Base-by-base conservation (phyloP, 2,888 invertebrate genomes). In the Tenthredo notha region DNA sequence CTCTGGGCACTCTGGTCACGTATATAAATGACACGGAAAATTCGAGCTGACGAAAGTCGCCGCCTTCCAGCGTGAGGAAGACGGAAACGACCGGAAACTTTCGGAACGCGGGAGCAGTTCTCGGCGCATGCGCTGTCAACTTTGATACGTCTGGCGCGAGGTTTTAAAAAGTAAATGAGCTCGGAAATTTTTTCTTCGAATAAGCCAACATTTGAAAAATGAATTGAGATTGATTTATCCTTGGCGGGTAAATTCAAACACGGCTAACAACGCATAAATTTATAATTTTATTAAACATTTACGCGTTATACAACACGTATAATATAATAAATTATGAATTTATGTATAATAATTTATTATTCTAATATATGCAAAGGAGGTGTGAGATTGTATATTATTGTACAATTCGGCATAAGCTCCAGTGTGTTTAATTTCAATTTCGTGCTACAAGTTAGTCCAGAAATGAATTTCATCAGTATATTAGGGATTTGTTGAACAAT, bases 241-340 rank as follows among this genome's bases (percentile, higher is more conserved):
- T 37, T 7, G 37, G 37, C 1, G 37, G 37, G 37, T 37, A 37
- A 37, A 37, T 40, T 72, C 40, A 72, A 72, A 72, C n/a, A 37
- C 7, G 6, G 18, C 40, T 37, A 40, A 40, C 10, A 72, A 72
- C n/a, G n/a, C n/a, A 72, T 40, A 5, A 18, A n/a, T 72, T 40
- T 4, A 65, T 72, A n/a, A 7, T 21, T 40, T 72, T 72, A 72
- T 74, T 74, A 43, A 43, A 12, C 21, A 40, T 43, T 43, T 43
- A n/a, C n/a, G 67, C 67, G 18, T 18, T 67, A 33, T 15, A 7
- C 18, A 5, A 33, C 33, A 67, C 67, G 18, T 67, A 67, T 33
- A 43, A 43, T 21, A 77, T 50, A 33, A 77, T 18, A 77, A 50
- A 77, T 18, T 54, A 77, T 54, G 29, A 74, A 74, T 74, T 47